Conservation (phyloP, 2,797 vertebrate species). For the Hemibagrus guttatus region DNA sequence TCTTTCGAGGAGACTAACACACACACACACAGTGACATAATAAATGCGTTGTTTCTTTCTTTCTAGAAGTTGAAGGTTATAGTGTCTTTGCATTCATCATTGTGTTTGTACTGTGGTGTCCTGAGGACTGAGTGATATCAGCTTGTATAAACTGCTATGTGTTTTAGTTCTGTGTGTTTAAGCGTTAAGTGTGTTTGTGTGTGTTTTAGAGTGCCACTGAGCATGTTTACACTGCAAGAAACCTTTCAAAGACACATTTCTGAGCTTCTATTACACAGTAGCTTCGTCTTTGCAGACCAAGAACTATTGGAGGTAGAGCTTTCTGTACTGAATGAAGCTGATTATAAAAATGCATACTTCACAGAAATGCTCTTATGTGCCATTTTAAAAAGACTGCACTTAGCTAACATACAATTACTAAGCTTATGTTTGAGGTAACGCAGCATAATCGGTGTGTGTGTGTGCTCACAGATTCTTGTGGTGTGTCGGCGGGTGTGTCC, state of each 20-base stretch:
- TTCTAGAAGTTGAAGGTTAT: not conserved
- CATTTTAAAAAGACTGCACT: not conserved
- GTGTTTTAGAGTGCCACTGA: no score
- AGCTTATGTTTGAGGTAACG: not conserved
- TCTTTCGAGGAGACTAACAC: constrained; percentile 81
- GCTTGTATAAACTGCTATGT: not conserved
- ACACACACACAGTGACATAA: not conserved
- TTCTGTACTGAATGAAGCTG: not conserved
- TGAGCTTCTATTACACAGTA: not conserved
- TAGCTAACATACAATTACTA: not conserved
- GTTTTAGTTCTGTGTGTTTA: not conserved
- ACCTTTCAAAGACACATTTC: not conserved
- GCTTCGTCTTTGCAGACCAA: not conserved
- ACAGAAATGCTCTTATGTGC: not conserved
- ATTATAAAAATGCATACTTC: not conserved
- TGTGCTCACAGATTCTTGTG: constrained; percentile 71
- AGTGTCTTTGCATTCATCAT: not conserved
- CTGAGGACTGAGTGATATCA: not conserved
- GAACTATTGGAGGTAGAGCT: not conserved
- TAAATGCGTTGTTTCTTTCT: not conserved
- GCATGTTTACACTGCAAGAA: no score
- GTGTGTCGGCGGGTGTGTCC: constrained; percentile 79
- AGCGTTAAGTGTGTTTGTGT: no score
- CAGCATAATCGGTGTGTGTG: not conserved
- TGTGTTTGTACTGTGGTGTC: not conserved